phyloP scores from a whole-genome alignment of 2,797 vertebrate species.

The Pipistrellus pipistrellus region DNA sequence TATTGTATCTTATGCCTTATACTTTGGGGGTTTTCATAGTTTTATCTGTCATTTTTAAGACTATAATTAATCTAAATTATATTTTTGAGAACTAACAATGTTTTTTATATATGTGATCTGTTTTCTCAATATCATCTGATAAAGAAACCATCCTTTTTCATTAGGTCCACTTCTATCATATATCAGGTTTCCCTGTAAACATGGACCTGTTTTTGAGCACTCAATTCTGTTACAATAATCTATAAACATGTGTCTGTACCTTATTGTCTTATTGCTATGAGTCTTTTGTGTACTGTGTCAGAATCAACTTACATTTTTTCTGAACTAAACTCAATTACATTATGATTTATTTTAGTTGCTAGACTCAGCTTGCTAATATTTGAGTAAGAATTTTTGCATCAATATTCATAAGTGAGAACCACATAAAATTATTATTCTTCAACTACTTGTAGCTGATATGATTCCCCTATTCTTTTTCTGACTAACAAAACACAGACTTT shows the following conservation, averaged over 20 bases:
- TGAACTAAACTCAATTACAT: slow-evolving; percentile 1
- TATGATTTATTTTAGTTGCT: not conserved
- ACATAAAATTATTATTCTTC: slow-evolving; percentile 49
- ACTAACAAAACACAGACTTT: not conserved
- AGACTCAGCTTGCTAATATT: slow-evolving; percentile 15
- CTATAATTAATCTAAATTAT: slow-evolving; percentile 8
- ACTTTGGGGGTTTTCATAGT: not conserved
- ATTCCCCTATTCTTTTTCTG: not conserved
- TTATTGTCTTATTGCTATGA: not conserved
- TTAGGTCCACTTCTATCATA: not conserved
- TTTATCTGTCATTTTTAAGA: not conserved
- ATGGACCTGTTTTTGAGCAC: not conserved
- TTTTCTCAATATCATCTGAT: slow-evolving; percentile 13
- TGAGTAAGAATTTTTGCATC: not conserved
- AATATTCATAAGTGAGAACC: not conserved
- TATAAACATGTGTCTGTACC: not conserved
- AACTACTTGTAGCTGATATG: not conserved
- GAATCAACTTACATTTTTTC: not conserved
- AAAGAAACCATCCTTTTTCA: not conserved
- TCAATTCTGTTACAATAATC: not conserved
- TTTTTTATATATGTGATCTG: not conserved
- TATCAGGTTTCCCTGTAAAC: not conserved
- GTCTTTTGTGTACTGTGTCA: not conserved
- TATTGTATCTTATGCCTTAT: slow-evolving; percentile 30
- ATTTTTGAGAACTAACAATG: not conserved